Evolutionary conservation across 37 sponge, comb jelly and placozoan species (phyloP).

Genomic region (Beroe forskalii): DNA sequence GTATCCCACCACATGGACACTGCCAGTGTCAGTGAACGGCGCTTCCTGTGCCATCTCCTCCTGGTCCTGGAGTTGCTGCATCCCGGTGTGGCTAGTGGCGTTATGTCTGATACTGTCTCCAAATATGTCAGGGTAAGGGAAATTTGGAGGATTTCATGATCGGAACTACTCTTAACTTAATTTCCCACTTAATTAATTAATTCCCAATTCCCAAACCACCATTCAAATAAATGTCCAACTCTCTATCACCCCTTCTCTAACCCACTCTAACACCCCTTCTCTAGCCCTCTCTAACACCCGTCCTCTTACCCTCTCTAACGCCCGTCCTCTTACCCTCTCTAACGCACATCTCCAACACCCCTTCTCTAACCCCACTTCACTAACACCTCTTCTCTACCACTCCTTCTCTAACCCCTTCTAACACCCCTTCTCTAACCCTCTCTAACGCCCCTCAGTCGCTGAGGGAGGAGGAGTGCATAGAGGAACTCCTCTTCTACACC

Average conservation of each 20-base stretch:
- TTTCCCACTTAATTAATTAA: too few relatives aligned
- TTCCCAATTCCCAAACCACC: too few relatives aligned
- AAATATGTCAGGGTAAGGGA: conserved; percentile 29
- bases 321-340: too few relatives aligned
- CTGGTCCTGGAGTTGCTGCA: conserved; percentile 30
- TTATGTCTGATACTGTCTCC: neutral
- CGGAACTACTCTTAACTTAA: too few relatives aligned
- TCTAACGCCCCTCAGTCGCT: neutral
- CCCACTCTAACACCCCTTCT: too few relatives aligned
- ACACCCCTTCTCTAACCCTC: neutral
- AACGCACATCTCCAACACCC: neutral
- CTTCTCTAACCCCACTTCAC: neutral
- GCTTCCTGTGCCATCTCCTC: conserved; percentile 61
- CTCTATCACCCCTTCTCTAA: neutral
- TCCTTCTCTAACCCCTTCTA: neutral
- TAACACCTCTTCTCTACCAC: neutral
- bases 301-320: neutral
- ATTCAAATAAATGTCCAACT: too few relatives aligned
- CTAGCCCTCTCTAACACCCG: too few relatives aligned
- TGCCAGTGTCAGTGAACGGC: conserved; percentile 20
- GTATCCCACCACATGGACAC: neutral
- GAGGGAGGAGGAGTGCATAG: neutral
- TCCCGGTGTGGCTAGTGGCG: neutral
- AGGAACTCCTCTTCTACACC: conserved; percentile 7
- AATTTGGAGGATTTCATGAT: neutral